Conservation (phyloP, 2,797 vertebrate species). For the Hyperoplus immaculatus region DNA sequence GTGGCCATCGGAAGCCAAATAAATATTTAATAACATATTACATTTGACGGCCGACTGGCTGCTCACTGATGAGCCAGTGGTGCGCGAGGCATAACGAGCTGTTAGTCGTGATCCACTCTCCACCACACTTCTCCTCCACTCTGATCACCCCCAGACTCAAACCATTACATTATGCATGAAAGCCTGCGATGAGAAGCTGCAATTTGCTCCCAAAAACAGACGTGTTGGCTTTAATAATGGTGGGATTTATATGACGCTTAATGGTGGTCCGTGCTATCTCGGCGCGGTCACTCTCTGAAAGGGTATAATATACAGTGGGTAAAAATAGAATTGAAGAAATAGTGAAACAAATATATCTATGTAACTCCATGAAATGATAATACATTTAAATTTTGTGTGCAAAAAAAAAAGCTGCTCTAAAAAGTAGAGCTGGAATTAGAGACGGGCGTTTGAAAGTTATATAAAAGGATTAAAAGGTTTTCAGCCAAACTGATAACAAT, state of each 20-base stretch:
- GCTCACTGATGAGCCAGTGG: slow-evolving; percentile 71
- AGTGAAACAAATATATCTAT: slow-evolving; percentile 7
- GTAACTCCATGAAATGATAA: slow-evolving; percentile 2
- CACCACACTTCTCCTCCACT: slow-evolving; percentile 51
- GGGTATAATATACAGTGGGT: slow-evolving; percentile 10
- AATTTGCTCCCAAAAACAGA: slow-evolving; percentile 75
- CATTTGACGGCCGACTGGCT: slow-evolving; percentile 75
- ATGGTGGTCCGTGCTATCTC: slow-evolving; percentile 49
- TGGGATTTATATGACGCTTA: slow-evolving; percentile 67
- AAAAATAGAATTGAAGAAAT: slow-evolving; percentile 38
- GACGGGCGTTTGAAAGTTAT: not conserved
- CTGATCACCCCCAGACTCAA: slow-evolving; percentile 72
- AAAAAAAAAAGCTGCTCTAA: slow-evolving; percentile 3
- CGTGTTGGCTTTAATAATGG: slow-evolving; percentile 73
- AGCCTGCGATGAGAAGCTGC: slow-evolving; percentile 67
- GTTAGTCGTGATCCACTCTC: slow-evolving; percentile 54
- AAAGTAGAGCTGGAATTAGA: slow-evolving; percentile 13
- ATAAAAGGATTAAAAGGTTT: not conserved
- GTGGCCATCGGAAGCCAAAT: slow-evolving; percentile 67
- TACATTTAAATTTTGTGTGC: slow-evolving; percentile 14
- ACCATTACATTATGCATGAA: slow-evolving; percentile 79
- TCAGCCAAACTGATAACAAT: not conserved
- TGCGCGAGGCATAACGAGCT: slow-evolving; percentile 67
- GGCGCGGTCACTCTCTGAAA: slow-evolving; percentile 44
- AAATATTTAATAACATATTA: slow-evolving; percentile 83